Conservation (phyloP, 2,797 vertebrate species). For the Chrysocyon brachyurus region DNA sequence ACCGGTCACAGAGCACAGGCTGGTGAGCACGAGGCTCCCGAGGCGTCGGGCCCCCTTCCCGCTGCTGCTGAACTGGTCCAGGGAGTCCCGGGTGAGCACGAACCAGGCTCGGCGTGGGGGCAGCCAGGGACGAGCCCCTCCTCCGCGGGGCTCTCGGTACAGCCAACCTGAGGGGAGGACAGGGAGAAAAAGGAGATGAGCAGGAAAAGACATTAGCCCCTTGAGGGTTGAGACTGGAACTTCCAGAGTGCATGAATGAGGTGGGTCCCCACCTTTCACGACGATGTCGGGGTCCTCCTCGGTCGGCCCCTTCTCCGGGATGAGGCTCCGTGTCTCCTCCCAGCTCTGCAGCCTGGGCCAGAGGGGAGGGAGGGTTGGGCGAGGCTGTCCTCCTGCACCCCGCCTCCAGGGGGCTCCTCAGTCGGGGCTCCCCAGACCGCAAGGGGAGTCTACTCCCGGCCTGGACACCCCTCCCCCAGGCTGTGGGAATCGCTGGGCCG, state of each 20-base stretch:
- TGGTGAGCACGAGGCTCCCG: conserved; percentile 96
- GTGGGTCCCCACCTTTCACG: conserved; percentile 93
- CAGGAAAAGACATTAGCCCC: not conserved
- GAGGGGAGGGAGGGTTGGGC: not conserved
- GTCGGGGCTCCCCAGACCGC: conserved; percentile 38
- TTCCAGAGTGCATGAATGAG: not conserved
- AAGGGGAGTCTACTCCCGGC: not conserved
- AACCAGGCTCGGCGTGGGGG: conserved; percentile 97
- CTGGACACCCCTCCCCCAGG: conserved; percentile 78
- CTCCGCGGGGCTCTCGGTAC: conserved; percentile 92
- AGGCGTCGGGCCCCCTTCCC: conserved; percentile 93
- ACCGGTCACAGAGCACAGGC: conserved; percentile 96
- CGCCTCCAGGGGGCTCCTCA: conserved; percentile 57
- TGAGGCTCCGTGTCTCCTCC: conserved; percentile 96
- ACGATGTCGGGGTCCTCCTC: conserved; percentile 94
- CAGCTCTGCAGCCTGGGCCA: conserved; percentile 88
- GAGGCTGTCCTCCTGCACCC: not conserved
- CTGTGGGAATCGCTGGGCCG: conserved; percentile 84
- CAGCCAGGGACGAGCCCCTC: conserved; percentile 93
- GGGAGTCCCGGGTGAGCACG: conserved; percentile 95
- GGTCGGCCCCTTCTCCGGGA: conserved; percentile 92
- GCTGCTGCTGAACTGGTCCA: conserved; percentile 95
- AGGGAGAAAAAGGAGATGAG: not conserved
- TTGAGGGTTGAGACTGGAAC: not conserved
- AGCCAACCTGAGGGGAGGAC: conserved; percentile 93